Evolutionary conservation across 2,888 invertebrate species (phyloP).

Genomic region (Hypsopygia costalis): DNA sequence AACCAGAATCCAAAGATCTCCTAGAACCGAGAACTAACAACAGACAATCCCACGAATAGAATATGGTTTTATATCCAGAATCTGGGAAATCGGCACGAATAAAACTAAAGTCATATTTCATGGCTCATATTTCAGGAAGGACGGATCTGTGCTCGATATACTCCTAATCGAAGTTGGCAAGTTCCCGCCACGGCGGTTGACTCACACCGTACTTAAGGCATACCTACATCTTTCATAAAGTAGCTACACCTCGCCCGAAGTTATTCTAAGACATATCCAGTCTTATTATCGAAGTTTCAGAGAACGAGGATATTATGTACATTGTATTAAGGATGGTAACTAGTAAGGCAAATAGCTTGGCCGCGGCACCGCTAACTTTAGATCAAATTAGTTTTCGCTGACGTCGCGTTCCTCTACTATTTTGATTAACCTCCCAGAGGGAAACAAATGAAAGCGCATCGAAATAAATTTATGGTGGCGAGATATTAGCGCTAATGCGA

Average conservation of each 20-base stretch:
- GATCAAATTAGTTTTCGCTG: constrained; percentile 68
- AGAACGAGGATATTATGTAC: constrained; percentile 47
- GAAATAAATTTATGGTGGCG: constrained; percentile 18
- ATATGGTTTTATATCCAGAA: too few species aligned
- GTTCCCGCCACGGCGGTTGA: constrained; percentile 50
- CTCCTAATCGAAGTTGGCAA: constrained; percentile 51
- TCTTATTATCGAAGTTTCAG: constrained; percentile 36
- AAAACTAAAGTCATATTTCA: constrained; percentile 13
- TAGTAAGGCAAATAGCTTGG: constrained; percentile 58
- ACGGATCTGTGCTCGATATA: constrained; percentile 46
- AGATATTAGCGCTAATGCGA: background rate
- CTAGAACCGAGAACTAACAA: too few species aligned
- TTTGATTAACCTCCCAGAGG: constrained; percentile 62
- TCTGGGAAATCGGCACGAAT: background rate
- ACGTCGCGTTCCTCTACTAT: constrained; percentile 45
- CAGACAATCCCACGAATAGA: too few species aligned
- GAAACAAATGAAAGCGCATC: constrained; percentile 40
- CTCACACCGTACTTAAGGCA: constrained; percentile 32
- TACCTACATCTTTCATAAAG: constrained; percentile 23
- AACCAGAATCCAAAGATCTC: too few species aligned
- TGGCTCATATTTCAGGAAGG: constrained; percentile 65
- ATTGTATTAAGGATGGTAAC: constrained; percentile 61
- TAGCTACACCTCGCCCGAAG: constrained; percentile 16
- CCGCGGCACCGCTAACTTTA: constrained; percentile 55
- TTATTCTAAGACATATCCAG: constrained; percentile 27